A percentile compares a stretch with the other conserved stretches of the same genome.
phyloP scores from a whole-genome alignment of 2,888 invertebrate species.

The Drosophila stalkeri region DNA sequence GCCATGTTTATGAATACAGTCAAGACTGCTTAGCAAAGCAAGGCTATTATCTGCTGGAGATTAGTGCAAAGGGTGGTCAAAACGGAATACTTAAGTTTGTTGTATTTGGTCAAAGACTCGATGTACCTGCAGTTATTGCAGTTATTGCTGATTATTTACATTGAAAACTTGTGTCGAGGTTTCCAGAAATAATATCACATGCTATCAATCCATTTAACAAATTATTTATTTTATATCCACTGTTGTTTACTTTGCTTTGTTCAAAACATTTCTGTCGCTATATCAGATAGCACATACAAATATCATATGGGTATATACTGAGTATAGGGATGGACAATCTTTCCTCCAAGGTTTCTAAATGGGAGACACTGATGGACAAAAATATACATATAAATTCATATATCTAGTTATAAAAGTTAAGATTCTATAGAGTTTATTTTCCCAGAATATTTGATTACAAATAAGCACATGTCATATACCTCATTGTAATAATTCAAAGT shows the following conservation, averaged over 20 bases:
- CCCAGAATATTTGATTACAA: background rate
- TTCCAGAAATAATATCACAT: slow-evolving; percentile 4
- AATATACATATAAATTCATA: background rate
- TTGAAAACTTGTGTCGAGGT: background rate
- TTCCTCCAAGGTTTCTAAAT: background rate
- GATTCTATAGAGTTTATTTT: slow-evolving; percentile 1
- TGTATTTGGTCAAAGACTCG: background rate
- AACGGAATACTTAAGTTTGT: no score
- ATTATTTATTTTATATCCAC: slow-evolving; percentile 6
- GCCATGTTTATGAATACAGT: slow-evolving; percentile 54
- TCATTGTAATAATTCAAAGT: background rate
- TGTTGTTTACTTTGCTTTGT: slow-evolving; percentile 11
- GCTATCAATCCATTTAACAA: background rate
- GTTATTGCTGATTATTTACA: slow-evolving; percentile 3
- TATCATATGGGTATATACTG: background rate
- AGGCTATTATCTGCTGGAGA: background rate
- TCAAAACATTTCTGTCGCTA: background rate
- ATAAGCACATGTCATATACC: background rate
- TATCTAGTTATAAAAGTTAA: background rate
- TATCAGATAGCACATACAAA: background rate
- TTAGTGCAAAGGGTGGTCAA: background rate
- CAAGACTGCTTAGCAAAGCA: slow-evolving; percentile 2
- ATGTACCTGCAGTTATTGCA: background rate
- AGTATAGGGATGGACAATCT: background rate
- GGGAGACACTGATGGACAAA: fast-evolving